phyloP scores from a whole-genome alignment of 2,797 vertebrate genomes.

The Arnoldichthys spilopterus region DNA sequence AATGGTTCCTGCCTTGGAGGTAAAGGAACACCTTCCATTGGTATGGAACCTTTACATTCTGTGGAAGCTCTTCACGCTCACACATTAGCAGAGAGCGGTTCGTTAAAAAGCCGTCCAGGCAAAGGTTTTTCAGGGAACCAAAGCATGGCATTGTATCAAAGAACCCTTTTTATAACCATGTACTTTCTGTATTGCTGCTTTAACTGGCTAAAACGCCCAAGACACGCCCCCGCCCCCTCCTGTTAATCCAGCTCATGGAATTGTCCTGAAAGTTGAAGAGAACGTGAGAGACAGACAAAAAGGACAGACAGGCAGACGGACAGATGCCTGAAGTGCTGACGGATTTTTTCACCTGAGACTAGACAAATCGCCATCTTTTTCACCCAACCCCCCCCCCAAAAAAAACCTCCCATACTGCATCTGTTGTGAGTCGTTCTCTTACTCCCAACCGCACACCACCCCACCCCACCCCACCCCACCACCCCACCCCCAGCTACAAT shows the following conservation, averaged over 20 bases:
- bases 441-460: no score
- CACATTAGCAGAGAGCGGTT: background rate
- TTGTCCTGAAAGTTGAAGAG: background rate
- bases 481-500: constrained; percentile 81
- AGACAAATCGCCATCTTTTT: constrained; percentile 39
- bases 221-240: background rate
- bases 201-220: background rate
- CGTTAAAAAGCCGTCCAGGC: background rate
- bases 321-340: constrained; percentile 16
- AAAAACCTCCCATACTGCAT: constrained; percentile 42
- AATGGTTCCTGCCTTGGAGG: background rate
- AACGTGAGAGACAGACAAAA: constrained; percentile 22
- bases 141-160: background rate
- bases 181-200: constrained; percentile 33
- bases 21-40: background rate
- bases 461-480: no score
- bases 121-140: background rate
- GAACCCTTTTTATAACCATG: background rate
- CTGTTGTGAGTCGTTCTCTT: constrained; percentile 34
- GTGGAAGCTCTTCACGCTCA: background rate
- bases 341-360: constrained; percentile 58
- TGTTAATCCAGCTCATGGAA: background rate
- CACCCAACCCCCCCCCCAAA: no score
- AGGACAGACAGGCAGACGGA: constrained; percentile 13
- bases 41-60: background rate